Evolutionary conservation across 30 jellyfish, hydroid and myxozoan genomes (phyloP), one percentile per base, ranked within the genome.

Genomic region (Turritopsis rubra): DNA sequence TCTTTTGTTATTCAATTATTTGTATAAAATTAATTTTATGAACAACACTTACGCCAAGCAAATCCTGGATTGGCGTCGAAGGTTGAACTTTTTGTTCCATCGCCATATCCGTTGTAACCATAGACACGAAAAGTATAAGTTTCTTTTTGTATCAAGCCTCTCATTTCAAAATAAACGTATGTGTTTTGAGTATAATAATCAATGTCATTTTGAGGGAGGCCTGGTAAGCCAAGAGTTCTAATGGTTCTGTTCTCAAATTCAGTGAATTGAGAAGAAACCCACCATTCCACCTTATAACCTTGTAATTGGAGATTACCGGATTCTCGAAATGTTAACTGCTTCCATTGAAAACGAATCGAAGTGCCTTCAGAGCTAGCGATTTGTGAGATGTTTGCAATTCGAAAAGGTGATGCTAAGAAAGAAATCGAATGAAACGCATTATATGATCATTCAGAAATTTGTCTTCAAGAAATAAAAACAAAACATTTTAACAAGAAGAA

Each of bases 371-470:
- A 0, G 65, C 82, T 74, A 18, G 28, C 65, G 9, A 24, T 52
- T 74, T 74, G 82, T 3, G 1, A 13, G 18, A 79, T 16, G 29
- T 52, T 41, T 25, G 13, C 25, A 22, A 54, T 31, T 80, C 52
- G 53, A 60, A 80, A 80, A 22, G 87, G 87, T 52, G 66, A 0
- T 23, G 52, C 87, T 80, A 80, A 65, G 16, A 17, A 52, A 79
- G 8, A 54, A n/a, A 23, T 8, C 19, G n/a, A n/a, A n/a, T n/a
- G n/a, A n/a, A n/a, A n/a, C n/a, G n/a, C n/a, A n/a, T n/a, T n/a
- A n/a, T n/a, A n/a, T n/a, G n/a, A n/a, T n/a, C n/a, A n/a, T n/a
- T n/a, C n/a, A n/a, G n/a, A n/a, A n/a, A n/a, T n/a, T n/a, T n/a
- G n/a, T n/a, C n/a, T n/a, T n/a, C n/a, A n/a, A n/a, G n/a, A n/a